Evolutionary conservation across 2,113 vertebrate genomes (phyloP), one percentile per base, ranked within the genome.

Genomic region (Chamaea fasciata): DNA sequence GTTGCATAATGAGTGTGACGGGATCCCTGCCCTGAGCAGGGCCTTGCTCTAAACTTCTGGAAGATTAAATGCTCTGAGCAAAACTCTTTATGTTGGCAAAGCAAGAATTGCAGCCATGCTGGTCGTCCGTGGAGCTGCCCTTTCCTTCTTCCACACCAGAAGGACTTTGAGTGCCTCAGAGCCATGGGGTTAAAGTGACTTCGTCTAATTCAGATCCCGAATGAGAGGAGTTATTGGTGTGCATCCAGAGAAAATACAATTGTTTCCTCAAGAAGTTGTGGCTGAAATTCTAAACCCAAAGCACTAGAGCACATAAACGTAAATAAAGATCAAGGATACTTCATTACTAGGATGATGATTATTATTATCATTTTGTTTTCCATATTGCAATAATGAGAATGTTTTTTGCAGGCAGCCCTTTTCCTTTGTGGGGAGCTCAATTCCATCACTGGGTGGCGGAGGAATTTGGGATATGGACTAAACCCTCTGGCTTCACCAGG

Each of bases 1-100:
- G 28, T 55, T 65, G 5, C 23, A 42, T 71, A 39, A 49, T 28
- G 63, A 41, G 19, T 15, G 28, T 11, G 12, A 27, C 0, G 0
- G 22, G 42, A 35, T 71, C n/a, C 5, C 27, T 41, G 53, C 70
- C 16, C n/a, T 11, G 18, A 80, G 31, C 13, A 17, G 53, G 62
- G 62, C 65, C 17, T 5, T 37, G 3, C 19, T 17, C 50, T 59
- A 33, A 21, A 53, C n/a, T 53, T 75, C 28, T 53, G 24, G 24
- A 60, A 37, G 18, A 35, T 44, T 64, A 21, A 83, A 53, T 9
- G 10, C 35, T 64, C 39, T 23, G 5, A 52, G 33, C 17, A 60
- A 37, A 60, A 59, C 11, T 44, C 27, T 68, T 33, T 31, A 23
- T 41, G 30, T 20, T n/a, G n/a, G 35, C 83, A 62, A 46, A 35